Conservation (phyloP, 2,113 vertebrate genomes). For the Protobothrops mucrosquamatus region DNA sequence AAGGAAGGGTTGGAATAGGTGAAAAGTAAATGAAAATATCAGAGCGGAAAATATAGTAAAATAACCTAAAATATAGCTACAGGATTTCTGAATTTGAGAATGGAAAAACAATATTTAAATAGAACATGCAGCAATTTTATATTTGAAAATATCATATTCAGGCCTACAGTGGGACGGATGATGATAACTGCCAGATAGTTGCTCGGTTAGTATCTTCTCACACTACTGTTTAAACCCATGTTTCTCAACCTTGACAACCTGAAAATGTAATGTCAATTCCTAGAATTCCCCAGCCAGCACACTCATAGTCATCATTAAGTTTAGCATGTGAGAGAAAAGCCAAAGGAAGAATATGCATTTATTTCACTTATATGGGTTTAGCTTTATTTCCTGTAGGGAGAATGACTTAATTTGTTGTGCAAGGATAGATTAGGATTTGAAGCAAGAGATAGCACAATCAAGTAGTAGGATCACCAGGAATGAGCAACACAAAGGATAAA, state of each 20-base stretch:
- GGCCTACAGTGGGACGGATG: neutral
- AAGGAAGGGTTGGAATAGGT: conserved; percentile 43
- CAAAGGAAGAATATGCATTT: neutral
- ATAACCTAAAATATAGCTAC: neutral
- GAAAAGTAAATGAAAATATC: neutral
- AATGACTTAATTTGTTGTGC: neutral
- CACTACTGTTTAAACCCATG: neutral
- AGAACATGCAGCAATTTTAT: neutral
- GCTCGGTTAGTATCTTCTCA: neutral
- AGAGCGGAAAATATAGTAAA: neutral
- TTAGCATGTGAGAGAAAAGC: neutral
- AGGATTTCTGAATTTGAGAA: neutral
- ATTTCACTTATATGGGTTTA: neutral
- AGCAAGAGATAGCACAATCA: neutral
- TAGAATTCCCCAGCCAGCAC: neutral
- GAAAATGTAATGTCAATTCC: neutral
- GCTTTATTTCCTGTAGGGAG: neutral
- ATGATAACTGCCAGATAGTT: neutral
- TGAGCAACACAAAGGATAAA: neutral
- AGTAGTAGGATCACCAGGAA: neutral
- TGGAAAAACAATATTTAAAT: neutral
- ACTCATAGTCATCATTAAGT: neutral
- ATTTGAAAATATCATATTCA: neutral
- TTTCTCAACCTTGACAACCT: neutral
- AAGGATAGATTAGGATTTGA: neutral